Base-by-base conservation (phyloP, 2,888 invertebrate genomes). In the Heliconius charithonia region DNA sequence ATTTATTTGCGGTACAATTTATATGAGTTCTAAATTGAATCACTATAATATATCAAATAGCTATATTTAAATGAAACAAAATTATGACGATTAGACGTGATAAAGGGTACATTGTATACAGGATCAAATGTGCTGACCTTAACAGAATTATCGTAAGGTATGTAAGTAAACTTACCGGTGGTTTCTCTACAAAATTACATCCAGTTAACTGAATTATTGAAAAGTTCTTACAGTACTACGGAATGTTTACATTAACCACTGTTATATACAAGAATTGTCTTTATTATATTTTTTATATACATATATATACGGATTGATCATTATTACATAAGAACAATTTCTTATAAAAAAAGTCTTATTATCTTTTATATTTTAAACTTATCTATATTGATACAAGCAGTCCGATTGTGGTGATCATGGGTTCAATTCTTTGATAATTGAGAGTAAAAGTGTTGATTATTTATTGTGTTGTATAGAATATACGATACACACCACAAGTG, bases 121-220 rank as follows among this genome's bases (percentile, higher is more conserved):
- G 59, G 27, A 29, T 79, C 65, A 4, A 78, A 78, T 72, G 12
- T 32, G 13, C 10, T 62, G 59, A 45, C 76, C 51, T 19, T 77
- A 79, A 65, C 27, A 66, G 41, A 65, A 80, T 69, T 63, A 66
- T 13, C 41, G 37, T 16, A 65, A 32, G 79, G 82, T 85, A 85
- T 85, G 84, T 83, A 87, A 88, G 85, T 86, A 87, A 85, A 87
- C 88, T 86, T 86, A 87, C 88, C 86, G 89, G 91, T 84, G 90
- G 92, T 89, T 89, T 86, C 87, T 85, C 85, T 88, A 89, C 87
- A 89, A 92, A 92, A 92, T 92, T 92, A 91, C 90, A 91, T 90
- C 87, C 88, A 90, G 91, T 91, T 88, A 87, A 81, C 83, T 92
- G 91, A 92, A 93, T 93, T 91, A 93, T 93, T 93, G 86, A 91